Conservation (phyloP, 1,140 invertebrate genomes). For the Himalopsyche phryganea region DNA sequence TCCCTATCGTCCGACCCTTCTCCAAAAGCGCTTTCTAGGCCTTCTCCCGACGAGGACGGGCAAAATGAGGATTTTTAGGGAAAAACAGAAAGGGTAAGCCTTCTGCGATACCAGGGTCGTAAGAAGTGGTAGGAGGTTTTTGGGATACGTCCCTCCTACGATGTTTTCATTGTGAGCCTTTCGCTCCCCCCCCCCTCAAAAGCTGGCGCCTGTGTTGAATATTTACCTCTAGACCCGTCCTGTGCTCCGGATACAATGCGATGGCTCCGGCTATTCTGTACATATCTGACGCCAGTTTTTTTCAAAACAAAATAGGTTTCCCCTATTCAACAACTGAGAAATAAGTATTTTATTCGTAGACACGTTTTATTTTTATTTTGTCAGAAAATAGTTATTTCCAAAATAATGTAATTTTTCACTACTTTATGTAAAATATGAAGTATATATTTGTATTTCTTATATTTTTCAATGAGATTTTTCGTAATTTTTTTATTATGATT, state of each 20-base stretch:
- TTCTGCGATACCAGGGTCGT: conserved; percentile 17
- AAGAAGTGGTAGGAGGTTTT: conserved; percentile 1
- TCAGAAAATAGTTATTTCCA: no score
- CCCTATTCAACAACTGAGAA: no score
- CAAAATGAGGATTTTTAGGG: conserved; percentile 33
- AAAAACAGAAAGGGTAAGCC: conserved; percentile 24
- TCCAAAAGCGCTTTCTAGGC: conserved; percentile 28
- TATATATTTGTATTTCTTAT: no score
- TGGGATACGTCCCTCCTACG: not conserved
- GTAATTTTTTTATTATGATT: no score
- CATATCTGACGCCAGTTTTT: no score
- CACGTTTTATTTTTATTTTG: no score
- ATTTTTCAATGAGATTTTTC: no score
- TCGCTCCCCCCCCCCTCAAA: not conserved
- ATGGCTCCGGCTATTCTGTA: no score
- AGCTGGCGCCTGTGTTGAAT: not conserved
- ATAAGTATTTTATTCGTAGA: no score
- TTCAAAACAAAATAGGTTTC: no score
- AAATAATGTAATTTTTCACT: no score
- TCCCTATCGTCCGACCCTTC: conserved; percentile 28
- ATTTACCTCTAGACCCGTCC: not conserved
- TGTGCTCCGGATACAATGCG: not conserved
- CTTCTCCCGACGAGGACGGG: conserved; percentile 13
- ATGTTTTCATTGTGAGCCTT: not conserved
- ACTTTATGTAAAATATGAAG: no score